Percentiles rank a stretch among this genome's conserved stretches.
Conservation (phyloP, 2,113 vertebrate species). For the Ceratotherium simum region DNA sequence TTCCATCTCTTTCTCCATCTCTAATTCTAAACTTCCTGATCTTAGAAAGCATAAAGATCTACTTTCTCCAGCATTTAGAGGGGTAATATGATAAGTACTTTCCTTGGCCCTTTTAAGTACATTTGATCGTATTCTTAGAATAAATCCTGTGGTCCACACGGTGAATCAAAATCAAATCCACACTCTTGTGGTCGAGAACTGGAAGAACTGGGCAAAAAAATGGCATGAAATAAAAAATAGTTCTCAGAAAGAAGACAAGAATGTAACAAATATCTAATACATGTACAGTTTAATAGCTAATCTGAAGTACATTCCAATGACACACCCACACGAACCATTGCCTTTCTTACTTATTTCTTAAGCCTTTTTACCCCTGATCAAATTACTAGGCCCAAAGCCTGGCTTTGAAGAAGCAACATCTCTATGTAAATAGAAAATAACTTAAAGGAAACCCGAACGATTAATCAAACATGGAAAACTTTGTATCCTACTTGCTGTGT, state of each 20-base stretch:
- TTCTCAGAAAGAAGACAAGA: not conserved
- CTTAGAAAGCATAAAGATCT: not conserved
- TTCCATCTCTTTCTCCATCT: not conserved
- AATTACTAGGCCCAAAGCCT: not conserved
- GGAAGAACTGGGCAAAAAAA: not conserved
- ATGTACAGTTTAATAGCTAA: not conserved
- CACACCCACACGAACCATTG: not conserved
- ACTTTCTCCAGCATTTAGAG: not conserved
- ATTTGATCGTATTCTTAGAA: not conserved
- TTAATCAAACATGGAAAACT: not conserved
- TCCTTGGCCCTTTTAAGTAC: not conserved
- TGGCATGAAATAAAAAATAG: not conserved
- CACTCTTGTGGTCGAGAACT: not conserved
- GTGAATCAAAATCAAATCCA: not conserved
- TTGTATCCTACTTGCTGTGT: not conserved
- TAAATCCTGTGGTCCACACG: not conserved
- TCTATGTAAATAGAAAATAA: not conserved
- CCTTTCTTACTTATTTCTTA: not conserved
- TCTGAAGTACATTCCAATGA: not conserved
- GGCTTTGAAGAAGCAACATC: not conserved
- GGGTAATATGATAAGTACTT: not conserved
- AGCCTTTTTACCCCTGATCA: not conserved
- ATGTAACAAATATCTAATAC: not conserved
- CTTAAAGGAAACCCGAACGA: not conserved
- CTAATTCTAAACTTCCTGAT: not conserved